phyloP scores from a whole-genome alignment of 2,797 vertebrate genomes.

The Coregonus sp. region DNA sequence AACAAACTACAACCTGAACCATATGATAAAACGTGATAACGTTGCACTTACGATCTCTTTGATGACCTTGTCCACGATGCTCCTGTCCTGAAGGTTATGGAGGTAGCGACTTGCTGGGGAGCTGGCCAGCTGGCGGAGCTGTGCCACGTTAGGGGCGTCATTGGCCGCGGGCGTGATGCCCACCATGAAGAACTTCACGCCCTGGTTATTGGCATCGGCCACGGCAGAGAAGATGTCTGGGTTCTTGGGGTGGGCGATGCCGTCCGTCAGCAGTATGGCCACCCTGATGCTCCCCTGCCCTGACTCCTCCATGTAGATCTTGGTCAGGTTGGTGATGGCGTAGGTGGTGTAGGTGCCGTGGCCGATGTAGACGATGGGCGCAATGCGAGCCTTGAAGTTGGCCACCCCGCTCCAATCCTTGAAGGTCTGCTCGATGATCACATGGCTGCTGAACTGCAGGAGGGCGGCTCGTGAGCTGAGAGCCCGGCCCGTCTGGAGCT shows the following conservation, averaged over 20 bases:
- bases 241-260: conserved; percentile 87
- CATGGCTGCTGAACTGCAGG: conserved; percentile 91
- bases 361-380: conserved; percentile 82
- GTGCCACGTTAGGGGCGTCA: conserved; percentile 75
- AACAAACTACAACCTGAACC: background rate
- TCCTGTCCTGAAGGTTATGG: conserved; percentile 86
- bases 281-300: conserved; percentile 76
- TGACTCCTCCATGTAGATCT: conserved; percentile 84
- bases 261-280: conserved; percentile 85
- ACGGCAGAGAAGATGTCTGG: conserved; percentile 86
- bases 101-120: conserved; percentile 81
- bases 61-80: conserved; percentile 80
- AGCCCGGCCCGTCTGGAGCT: conserved; percentile 74
- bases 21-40: background rate
- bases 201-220: conserved; percentile 88
- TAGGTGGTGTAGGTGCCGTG: conserved; percentile 91
- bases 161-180: conserved; percentile 87
- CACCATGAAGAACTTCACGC: conserved; percentile 84
- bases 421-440: conserved; percentile 85
- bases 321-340: conserved; percentile 90
- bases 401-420: conserved; percentile 81
- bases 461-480: conserved; percentile 82
- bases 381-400: conserved; percentile 78
- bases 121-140: conserved; percentile 82
- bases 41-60: conserved; percentile 83